A percentile compares a stretch with the other conserved stretches of the same genome.
Conservation (phyloP, 2,797 vertebrate genomes). For the Tangara arthus region DNA sequence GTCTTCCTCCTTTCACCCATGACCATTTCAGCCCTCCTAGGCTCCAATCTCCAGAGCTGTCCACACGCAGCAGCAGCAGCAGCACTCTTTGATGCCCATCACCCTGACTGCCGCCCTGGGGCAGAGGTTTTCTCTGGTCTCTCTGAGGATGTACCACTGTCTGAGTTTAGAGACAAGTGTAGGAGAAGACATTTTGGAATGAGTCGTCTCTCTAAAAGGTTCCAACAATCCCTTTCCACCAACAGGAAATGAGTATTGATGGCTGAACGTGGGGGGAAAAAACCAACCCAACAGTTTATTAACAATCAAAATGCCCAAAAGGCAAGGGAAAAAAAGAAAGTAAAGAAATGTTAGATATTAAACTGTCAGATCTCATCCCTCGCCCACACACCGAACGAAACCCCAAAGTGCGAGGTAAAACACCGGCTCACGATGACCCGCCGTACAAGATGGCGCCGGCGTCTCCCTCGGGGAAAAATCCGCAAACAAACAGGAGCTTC, state of each 20-base stretch:
- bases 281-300: neutral
- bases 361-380: neutral
- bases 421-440: rapidly evolving
- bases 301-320: neutral
- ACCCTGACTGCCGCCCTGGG: neutral
- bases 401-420: no score
- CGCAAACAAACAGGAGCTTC: neutral
- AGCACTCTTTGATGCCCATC: neutral
- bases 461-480: rapidly evolving
- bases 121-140: neutral
- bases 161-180: neutral
- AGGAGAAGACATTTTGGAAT: neutral
- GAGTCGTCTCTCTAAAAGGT: neutral
- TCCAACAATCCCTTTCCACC: neutral
- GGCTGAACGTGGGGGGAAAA: neutral
- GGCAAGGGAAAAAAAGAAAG: no score
- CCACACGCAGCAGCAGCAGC: no score
- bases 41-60: neutral
- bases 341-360: neutral
- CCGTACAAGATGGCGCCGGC: neutral
- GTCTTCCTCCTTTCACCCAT: neutral
- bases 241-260: neutral
- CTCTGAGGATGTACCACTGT: rapidly evolving
- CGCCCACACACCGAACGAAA: rapidly evolving
- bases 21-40: neutral